Evolutionary conservation across 2,113 vertebrate genomes (phyloP).

Genomic region (Stercorarius parasiticus): DNA sequence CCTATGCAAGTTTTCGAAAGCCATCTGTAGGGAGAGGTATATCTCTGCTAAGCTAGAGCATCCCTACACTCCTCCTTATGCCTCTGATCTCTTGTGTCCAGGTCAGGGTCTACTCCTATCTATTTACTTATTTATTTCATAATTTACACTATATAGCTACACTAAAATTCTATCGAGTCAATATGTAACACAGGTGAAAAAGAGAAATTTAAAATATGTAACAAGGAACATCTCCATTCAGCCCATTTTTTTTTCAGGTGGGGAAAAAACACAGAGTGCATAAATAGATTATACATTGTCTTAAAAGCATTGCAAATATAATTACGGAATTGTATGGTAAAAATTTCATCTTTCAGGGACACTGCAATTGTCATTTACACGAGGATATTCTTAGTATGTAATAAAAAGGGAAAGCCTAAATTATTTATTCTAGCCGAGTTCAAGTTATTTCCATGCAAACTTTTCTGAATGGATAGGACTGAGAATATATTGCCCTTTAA

Average conservation of each 20-base stretch:
- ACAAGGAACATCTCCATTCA: neutral
- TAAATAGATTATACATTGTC: neutral
- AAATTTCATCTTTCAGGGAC: neutral
- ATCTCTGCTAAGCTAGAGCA: neutral
- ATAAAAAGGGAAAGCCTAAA: neutral
- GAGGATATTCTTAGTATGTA: neutral
- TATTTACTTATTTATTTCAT: neutral
- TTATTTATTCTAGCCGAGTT: slow-evolving; percentile 12
- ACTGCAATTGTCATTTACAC: neutral
- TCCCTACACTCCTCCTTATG: neutral
- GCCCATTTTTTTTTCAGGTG: neutral
- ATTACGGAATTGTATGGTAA: neutral
- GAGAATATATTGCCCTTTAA: neutral
- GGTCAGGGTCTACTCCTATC: neutral
- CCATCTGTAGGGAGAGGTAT: neutral
- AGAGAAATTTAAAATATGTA: neutral
- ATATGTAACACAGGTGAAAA: neutral
- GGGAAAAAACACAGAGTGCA: neutral
- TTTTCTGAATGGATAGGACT: neutral
- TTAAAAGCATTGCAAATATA: slow-evolving; percentile 31
- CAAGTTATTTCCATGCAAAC: neutral
- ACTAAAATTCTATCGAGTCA: neutral
- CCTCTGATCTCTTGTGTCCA: neutral
- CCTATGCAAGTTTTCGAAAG: neutral
- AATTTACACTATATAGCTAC: neutral